Evolutionary conservation across 1,140 invertebrate genomes (phyloP), one percentile per base, ranked within the genome.

Genomic region (Uloborus diversus): DNA sequence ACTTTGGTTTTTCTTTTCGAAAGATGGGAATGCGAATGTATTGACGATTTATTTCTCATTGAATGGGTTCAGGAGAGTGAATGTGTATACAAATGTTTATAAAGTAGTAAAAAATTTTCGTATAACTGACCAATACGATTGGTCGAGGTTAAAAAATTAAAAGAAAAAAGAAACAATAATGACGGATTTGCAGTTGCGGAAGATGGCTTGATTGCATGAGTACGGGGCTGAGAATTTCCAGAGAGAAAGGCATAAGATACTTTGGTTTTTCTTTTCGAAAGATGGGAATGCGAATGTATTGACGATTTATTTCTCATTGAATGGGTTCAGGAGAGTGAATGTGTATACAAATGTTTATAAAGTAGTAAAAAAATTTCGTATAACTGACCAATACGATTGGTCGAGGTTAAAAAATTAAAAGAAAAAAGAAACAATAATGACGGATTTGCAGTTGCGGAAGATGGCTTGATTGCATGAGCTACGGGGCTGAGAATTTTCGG

Each of bases 141-240:
- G n/a, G n/a, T n/a, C n/a, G 7, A n/a, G 20, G 49, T 14, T 14
- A 20, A 53, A 53, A 14, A 23, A 62, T n/a, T 20, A 17, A 37
- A 37, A 17, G 37, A 30, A 62, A 62, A 62, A 62, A 62, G 28
- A 59, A 59, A 13, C n/a, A 37, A 62, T 9, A 13, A 35, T 62
- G n/a, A 9, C 59, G 32, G 59, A 3, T 62, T 37, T 33, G 13
- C n/a, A n/a, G n/a, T n/a, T n/a, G 11, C 13, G 9, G 23, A 23
- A 62, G 59, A 62, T 62, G 59, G 23, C 59, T 62, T 62, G 59
- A 62, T 62, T 62, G 59, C 59, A 62, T 62, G 59, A 5, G 30
- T n/a, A n/a, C n/a, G 51, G 25, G n/a, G 25, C 13, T n/a, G n/a
- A 23, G 14, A 20, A 20, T 53, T 20, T 9, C 51, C n/a, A 20